phyloP scores from a whole-genome alignment of 2,888 invertebrate species.

The Parthenolecanium corni region DNA sequence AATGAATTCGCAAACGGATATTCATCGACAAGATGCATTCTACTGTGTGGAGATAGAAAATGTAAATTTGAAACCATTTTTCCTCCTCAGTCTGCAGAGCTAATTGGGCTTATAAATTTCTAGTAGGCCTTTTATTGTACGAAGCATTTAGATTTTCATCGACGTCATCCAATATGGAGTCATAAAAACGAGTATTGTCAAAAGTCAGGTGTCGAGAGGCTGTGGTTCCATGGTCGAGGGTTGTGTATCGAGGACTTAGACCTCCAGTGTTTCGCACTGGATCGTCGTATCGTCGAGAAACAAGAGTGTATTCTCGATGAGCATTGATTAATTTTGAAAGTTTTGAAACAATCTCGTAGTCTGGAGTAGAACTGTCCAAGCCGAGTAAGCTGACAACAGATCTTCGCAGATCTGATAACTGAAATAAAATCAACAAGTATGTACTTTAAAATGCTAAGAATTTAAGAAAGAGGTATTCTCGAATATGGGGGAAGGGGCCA shows the following conservation, averaged over 20 bases:
- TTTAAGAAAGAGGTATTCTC: no score
- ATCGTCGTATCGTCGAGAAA: constrained; percentile 62
- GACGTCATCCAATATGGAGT: constrained; percentile 54
- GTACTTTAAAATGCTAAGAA: no score
- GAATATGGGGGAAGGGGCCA: not conserved
- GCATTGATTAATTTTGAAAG: constrained; percentile 74
- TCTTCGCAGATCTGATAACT: constrained; percentile 61
- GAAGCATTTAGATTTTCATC: constrained; percentile 48
- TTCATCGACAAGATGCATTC: no score
- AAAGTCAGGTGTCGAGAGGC: constrained; percentile 44
- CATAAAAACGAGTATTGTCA: constrained; percentile 61
- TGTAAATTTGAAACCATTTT: no score
- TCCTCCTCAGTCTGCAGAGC: no score
- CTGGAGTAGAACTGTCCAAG: constrained; percentile 57
- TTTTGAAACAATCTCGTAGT: constrained; percentile 63
- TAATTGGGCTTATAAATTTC: constrained; percentile 23
- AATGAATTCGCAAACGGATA: no score
- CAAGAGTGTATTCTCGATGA: constrained; percentile 73
- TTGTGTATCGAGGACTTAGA: constrained; percentile 38
- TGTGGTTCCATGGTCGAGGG: constrained; percentile 34
- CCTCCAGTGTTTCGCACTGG: constrained; percentile 40
- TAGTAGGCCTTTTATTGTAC: constrained; percentile 46
- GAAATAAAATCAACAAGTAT: constrained; percentile 29
- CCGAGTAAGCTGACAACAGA: constrained; percentile 62
- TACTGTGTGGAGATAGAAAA: no score